phyloP scores from a whole-genome alignment of 2,797 vertebrate genomes.

The Catostomus latipinnis region DNA sequence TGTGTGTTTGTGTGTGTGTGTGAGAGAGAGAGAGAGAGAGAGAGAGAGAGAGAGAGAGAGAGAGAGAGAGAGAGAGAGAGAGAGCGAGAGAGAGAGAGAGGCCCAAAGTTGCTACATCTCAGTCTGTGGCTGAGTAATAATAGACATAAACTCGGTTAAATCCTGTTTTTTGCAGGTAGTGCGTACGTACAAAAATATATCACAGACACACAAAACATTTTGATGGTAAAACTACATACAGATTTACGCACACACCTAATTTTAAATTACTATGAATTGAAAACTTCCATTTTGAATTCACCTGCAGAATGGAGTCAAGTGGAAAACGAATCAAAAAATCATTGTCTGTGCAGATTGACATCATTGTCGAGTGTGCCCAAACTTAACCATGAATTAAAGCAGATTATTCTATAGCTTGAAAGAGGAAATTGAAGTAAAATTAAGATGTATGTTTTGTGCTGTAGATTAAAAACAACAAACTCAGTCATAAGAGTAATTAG shows the following conservation, averaged over 20 bases:
- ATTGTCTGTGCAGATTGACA: slow-evolving; percentile 18
- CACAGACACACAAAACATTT: too few species aligned
- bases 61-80: not conserved
- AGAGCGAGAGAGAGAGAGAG: slow-evolving; percentile 2
- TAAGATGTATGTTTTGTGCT: not conserved
- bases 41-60: not conserved
- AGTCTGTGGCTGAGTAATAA: slow-evolving; percentile 9
- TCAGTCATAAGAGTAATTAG: too few species aligned
- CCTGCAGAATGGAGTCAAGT: not conserved
- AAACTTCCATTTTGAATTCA: slow-evolving; percentile 18
- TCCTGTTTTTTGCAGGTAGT: slow-evolving; percentile 5
- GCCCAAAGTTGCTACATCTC: not conserved
- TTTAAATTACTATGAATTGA: slow-evolving; percentile 22
- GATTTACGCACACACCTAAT: slow-evolving; percentile 6
- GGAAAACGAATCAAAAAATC: slow-evolving; percentile 38
- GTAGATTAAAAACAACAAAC: too few species aligned
- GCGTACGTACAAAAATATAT: not conserved
- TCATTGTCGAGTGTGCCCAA: slow-evolving; percentile 20
- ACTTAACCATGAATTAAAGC: not conserved
- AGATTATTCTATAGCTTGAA: not conserved
- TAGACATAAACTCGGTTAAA: not conserved
- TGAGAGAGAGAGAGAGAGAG: too few species aligned
- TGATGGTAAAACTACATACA: not conserved
- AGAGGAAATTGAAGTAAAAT: not conserved
- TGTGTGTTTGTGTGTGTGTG: too few species aligned